These are phyloP conservation scores for Tinamus major DNA, from an alignment of 2,797 vertebrate species.

Conservation along the genomic window DNA sequence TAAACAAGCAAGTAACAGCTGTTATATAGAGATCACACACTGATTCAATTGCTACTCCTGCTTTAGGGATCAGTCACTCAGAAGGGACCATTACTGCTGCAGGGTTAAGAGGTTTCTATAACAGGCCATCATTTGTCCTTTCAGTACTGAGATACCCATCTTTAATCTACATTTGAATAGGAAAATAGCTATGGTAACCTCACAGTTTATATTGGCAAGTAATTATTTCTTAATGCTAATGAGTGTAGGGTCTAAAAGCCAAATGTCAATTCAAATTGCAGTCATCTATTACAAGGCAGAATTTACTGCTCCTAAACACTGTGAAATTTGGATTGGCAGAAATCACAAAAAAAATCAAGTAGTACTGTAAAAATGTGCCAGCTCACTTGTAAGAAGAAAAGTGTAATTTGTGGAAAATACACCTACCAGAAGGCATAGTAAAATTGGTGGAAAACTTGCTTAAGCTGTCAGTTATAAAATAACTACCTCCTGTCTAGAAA, in stretches of 20 bases:
- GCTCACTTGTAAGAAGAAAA: background rate
- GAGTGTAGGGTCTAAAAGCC: background rate
- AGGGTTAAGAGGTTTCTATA: background rate
- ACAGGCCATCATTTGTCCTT: background rate
- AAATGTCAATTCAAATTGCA: slow-evolving; percentile 21
- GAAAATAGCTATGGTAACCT: slow-evolving; percentile 12
- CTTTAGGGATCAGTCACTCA: background rate
- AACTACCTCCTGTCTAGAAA: background rate
- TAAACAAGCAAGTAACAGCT: background rate
- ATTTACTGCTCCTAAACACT: background rate
- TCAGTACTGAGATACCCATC: background rate
- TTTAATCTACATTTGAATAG: background rate
- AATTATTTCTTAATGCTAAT: slow-evolving; percentile 14
- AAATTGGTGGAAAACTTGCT: background rate
- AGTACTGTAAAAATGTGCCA: background rate
- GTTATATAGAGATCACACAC: background rate
- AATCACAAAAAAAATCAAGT: background rate
- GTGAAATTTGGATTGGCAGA: slow-evolving; percentile 3
- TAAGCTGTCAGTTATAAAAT: background rate
- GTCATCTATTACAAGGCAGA: background rate
- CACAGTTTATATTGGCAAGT: slow-evolving; percentile 27
- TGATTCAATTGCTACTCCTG: background rate
- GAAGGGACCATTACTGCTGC: background rate
- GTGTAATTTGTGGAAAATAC: background rate
- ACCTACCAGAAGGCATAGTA: background rate